These are phyloP conservation scores for Reticulitermes speratus DNA, from an alignment of 1,140 invertebrate genomes.

Conservation along the genomic window DNA sequence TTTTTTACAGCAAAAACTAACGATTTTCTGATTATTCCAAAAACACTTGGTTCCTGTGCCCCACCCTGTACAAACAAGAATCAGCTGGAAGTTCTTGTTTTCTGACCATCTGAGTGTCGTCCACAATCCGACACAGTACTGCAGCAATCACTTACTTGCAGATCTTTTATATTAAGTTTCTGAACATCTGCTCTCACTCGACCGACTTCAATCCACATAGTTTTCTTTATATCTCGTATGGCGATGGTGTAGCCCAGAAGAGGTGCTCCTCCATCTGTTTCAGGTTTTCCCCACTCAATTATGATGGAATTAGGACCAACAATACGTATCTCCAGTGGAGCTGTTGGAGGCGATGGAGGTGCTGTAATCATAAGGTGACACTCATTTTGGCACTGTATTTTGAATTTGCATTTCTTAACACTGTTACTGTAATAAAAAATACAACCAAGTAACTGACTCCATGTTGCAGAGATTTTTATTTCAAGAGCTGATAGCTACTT, in stretches of 20 bases:
- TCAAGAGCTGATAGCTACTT: too few species aligned
- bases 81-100: too few species aligned
- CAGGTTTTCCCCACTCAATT: conserved; percentile 91
- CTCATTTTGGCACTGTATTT: neutral
- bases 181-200: conserved; percentile 78
- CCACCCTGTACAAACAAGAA: too few species aligned
- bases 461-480: too few species aligned
- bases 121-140: too few species aligned
- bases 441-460: too few species aligned
- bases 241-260: conserved; percentile 90
- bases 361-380: conserved; percentile 54
- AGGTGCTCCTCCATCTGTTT: conserved; percentile 89
- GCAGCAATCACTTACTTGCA: conserved; percentile 55
- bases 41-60: too few species aligned
- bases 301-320: conserved; percentile 79
- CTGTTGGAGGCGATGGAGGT: conserved; percentile 85
- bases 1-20: too few species aligned
- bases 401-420: neutral
- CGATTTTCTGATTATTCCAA: too few species aligned
- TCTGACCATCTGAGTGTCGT: too few species aligned
- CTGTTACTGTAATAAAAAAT: too few species aligned
- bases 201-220: conserved; percentile 96
- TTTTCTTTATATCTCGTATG: conserved; percentile 85
- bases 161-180: conserved; percentile 79
- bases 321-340: conserved; percentile 80